Percentiles rank a stretch among this genome's conserved stretches.
phyloP scores from a whole-genome alignment of 2,888 invertebrate species.

The Drosophila histrio region DNA sequence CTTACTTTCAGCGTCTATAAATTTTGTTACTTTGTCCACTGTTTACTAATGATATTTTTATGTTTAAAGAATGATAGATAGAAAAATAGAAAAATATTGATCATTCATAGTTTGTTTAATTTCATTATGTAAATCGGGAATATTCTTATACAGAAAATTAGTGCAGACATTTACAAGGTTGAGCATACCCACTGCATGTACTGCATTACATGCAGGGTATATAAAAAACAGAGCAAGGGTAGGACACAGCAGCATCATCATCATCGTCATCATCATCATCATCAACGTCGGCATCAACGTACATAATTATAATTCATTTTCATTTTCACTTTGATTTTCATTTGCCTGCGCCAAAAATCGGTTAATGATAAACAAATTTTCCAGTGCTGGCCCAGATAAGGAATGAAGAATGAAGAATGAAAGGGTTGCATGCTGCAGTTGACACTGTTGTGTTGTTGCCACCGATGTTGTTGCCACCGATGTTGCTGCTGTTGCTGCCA shows the following conservation, averaged over 20 bases:
- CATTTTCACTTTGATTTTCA: slow-evolving; percentile 40
- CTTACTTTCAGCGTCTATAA: no score
- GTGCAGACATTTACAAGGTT: background rate
- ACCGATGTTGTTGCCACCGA: slow-evolving; percentile 4
- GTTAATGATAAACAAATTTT: slow-evolving; percentile 78
- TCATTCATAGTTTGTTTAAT: no score
- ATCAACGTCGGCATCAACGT: slow-evolving; percentile 30
- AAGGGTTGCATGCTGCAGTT: slow-evolving; percentile 52
- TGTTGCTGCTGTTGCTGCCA: slow-evolving; percentile 13
- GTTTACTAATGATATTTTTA: no score
- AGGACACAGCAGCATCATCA: slow-evolving; percentile 24
- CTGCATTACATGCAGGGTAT: slow-evolving; percentile 22
- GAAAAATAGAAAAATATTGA: no score
- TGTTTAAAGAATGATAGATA: no score
- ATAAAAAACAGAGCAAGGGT: slow-evolving; percentile 42
- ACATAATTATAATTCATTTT: slow-evolving; percentile 77
- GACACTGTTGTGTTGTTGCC: slow-evolving; percentile 32
- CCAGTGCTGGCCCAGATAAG: slow-evolving; percentile 27
- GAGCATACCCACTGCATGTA: background rate
- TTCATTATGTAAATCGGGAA: no score
- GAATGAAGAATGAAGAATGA: background rate
- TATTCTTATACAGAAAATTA: no score
- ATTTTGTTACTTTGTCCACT: no score
- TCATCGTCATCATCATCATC: background rate
- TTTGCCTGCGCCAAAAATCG: slow-evolving; percentile 49